phyloP scores from a whole-genome alignment of 1,140 invertebrate species.

The Sitophilus oryzae region DNA sequence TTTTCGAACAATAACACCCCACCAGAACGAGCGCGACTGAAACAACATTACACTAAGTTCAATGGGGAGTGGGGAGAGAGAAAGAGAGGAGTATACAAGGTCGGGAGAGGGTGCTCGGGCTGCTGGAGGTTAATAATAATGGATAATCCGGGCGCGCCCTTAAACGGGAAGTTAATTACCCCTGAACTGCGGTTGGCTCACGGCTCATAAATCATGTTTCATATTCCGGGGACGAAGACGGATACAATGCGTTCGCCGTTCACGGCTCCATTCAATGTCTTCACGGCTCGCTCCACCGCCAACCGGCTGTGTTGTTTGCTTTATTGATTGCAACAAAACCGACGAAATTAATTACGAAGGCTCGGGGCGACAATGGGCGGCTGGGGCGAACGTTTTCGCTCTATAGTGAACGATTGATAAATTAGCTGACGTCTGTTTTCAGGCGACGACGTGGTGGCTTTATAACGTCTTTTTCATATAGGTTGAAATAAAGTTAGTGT shows the following conservation, averaged over 20 bases:
- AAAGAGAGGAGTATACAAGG: background rate
- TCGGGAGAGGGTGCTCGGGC: background rate
- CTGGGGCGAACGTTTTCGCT: background rate
- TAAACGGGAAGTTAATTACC: slow-evolving; percentile 36
- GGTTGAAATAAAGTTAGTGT: no score
- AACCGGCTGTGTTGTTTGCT: slow-evolving; percentile 14
- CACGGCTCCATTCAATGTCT: slow-evolving; percentile 28
- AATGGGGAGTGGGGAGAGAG: background rate
- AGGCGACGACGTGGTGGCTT: no score
- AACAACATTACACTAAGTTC: background rate
- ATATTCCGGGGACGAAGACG: slow-evolving; percentile 31
- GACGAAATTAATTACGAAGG: slow-evolving; percentile 13
- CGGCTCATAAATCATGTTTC: slow-evolving; percentile 39
- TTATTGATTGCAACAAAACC: slow-evolving; percentile 5
- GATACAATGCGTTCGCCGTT: slow-evolving; percentile 28
- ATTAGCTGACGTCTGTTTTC: no score
- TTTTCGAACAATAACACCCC: slow-evolving; percentile 7
- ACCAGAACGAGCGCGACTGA: slow-evolving; percentile 14
- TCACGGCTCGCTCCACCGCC: slow-evolving; percentile 29
- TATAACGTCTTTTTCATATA: no score
- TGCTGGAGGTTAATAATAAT: slow-evolving; percentile 31
- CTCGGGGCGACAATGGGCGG: background rate
- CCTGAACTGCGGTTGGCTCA: slow-evolving; percentile 38
- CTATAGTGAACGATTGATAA: background rate
- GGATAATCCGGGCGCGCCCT: slow-evolving; percentile 32